phyloP scores from a whole-genome alignment of 1,140 invertebrate genomes.

The Drosophila nasuta region DNA sequence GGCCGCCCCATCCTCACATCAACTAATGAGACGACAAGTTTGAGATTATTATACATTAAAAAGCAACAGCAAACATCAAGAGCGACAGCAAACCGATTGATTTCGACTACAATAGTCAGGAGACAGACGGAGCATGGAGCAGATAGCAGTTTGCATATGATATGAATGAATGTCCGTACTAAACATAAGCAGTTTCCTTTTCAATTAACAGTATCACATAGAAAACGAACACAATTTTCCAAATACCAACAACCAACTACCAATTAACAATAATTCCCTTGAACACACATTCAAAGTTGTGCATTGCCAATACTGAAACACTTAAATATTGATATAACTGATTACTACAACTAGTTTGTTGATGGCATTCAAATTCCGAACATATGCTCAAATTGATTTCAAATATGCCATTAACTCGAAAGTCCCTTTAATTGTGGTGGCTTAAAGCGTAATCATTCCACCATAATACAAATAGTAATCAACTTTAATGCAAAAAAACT shows the following conservation, averaged over 20 bases:
- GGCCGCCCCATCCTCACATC: conserved; percentile 60
- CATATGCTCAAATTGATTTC: conserved; percentile 9
- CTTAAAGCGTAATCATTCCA: conserved; percentile 38
- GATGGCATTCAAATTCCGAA: conserved; percentile 24
- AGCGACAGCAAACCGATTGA: conserved; percentile 30
- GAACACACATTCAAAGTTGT: conserved; percentile 15
- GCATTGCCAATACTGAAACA: conserved; percentile 3
- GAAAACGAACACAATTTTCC: conserved; percentile 18
- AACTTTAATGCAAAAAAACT: conserved; percentile 3
- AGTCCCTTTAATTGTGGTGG: conserved; percentile 11
- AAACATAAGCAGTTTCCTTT: conserved; percentile 73
- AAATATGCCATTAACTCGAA: conserved; percentile 17
- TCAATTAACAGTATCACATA: conserved; percentile 35
- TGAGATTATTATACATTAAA: conserved; percentile 84
- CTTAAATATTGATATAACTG: background rate
- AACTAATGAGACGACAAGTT: conserved; percentile 81
- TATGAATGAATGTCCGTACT: conserved; percentile 79
- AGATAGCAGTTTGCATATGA: conserved; percentile 63
- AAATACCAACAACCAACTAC: conserved; percentile 11
- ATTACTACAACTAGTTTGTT: conserved; percentile 16
- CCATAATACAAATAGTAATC: conserved; percentile 23
- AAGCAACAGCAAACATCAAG: conserved; percentile 45
- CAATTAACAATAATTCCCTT: conserved; percentile 1
- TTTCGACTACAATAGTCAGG: conserved; percentile 44
- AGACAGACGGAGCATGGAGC: conserved; percentile 3